Evolutionary conservation across 2,113 vertebrate species (phyloP), one percentile per base, ranked within the genome.

Genomic region (Madoqua kirkii): DNA sequence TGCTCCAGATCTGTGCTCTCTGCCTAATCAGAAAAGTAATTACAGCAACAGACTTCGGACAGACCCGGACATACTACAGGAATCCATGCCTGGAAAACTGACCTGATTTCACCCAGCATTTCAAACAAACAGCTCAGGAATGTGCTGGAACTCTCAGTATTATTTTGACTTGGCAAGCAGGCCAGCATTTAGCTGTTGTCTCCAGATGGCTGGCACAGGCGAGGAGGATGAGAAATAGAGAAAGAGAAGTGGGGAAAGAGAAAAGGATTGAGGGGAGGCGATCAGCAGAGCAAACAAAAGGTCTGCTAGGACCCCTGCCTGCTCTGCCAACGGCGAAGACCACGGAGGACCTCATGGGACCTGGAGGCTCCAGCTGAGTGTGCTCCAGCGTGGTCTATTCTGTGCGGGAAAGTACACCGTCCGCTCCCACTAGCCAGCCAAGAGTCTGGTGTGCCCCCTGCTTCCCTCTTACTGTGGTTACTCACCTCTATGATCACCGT

Each of bases 291-390:
- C 7, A 25, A 64, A 17, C 3, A 0, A 40, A 78, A 64, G 31
- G 0, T 45, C 76, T 4, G 23, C 9, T 0, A 19, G 54, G 45
- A 31, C 15, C 64, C 33, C 50, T 10, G 25, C 27, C 27, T 50
- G 8, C 48, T 6, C 31, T 33, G 31, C 8, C 40, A 0, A 21
- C 1, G 0, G 11, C n/a, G 4, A 23, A 2, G 31, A 54, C 16
- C 3, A 9, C 67, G 5, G 81, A 86, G 90, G 31, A 52, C 23
- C 50, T 12, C 0, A 1, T 4, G n/a, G 29, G 17, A 12, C 88
- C 76, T 48, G 36, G 21, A 4, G 31, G 29, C 64, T 36, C 50
- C 45, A 19, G 21, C 43, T 8, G 76, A n/a, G 10, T 33, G 8
- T 11, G 90, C 40, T 16, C 31, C 21, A 21, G 23, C 0, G 2